Percentiles rank a stretch among this genome's conserved stretches.
These are phyloP conservation scores for Halocynthia roretzi DNA, from an alignment of 23 tunicate species.

Conservation along the genomic window DNA sequence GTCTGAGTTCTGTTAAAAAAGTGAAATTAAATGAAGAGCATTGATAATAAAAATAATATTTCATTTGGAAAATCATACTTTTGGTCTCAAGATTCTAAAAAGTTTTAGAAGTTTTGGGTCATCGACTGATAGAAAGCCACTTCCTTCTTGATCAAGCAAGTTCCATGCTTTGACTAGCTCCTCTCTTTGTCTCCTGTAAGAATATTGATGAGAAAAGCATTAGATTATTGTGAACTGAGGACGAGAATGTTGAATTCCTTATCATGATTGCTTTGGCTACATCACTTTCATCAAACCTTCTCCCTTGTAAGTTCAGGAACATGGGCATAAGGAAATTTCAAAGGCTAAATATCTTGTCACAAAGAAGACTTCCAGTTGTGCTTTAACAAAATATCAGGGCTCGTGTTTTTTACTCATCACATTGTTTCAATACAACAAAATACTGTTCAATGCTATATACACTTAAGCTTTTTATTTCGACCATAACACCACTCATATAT, in stretches of 20 bases:
- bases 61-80: constrained; percentile 21
- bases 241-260: background rate
- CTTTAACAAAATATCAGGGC: too few species aligned
- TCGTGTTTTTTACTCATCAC: too few species aligned
- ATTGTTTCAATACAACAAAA: too few species aligned
- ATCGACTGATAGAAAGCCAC: constrained; percentile 51
- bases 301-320: too few species aligned
- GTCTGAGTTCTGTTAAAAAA: constrained; percentile 43
- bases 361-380: too few species aligned
- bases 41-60: background rate
- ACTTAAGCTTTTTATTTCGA: too few species aligned
- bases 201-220: background rate
- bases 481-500: too few species aligned
- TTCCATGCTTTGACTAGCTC: constrained; percentile 92
- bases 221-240: background rate
- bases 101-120: constrained; percentile 53
- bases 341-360: too few species aligned
- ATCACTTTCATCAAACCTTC: too few species aligned
- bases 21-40: background rate
- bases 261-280: too few species aligned
- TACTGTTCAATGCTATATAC: too few species aligned
- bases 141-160: constrained; percentile 77
- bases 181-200: constrained; percentile 69
- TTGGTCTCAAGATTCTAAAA: constrained; percentile 68
- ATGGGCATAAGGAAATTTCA: too few species aligned